Evolutionary conservation across 2,888 invertebrate genomes (phyloP), one percentile per base, ranked within the genome.

Genomic region (Xylota sylvarum): DNA sequence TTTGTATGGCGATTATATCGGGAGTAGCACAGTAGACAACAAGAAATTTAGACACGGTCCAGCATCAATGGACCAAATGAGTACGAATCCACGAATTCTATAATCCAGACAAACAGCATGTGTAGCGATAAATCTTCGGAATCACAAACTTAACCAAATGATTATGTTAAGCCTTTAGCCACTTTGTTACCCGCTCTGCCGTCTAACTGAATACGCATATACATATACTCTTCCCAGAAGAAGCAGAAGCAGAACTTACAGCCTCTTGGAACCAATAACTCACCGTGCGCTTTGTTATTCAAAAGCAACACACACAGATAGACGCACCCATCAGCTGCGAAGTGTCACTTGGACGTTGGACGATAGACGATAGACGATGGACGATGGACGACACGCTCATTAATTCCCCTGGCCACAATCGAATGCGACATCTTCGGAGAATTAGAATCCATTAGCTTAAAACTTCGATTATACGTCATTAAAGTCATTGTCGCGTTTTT

Each of bases 391-490:
- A 56, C 60, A 43, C 48, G 48, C 37, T 72, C 50, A 67, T 81
- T 62, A 60, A 72, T 72, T 56, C 35, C 35, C 7, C 32, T 12
- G 37, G 58, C 30, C 50, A 37, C 64, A 70, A 76, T 62, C 72
- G 27, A 55, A 73, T 56, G 69, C 19, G 76, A 65, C 81, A 81
- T 80, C 74, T 74, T 35, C 37, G 10, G 3, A 56, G 81, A 56
- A 60, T 69, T 58, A 50, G 62, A 80, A 70, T 76, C 64, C 74
- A 84, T 79, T 79, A 79, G 76, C 70, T 60, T 70, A 76, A 80
- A 67, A 80, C 40, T 76, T 80, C 81, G 81, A 77, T 72, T 85
- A 55, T 37, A 64, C 55, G 60, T 77, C 85, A 72, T 81, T 81
- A 76, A 77, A 72, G 72, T 67, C 55, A 72, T 46, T 62, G 72